These are phyloP conservation scores for Fregetta grallaria DNA, from an alignment of 2,113 vertebrate species.

Conservation along the genomic window DNA sequence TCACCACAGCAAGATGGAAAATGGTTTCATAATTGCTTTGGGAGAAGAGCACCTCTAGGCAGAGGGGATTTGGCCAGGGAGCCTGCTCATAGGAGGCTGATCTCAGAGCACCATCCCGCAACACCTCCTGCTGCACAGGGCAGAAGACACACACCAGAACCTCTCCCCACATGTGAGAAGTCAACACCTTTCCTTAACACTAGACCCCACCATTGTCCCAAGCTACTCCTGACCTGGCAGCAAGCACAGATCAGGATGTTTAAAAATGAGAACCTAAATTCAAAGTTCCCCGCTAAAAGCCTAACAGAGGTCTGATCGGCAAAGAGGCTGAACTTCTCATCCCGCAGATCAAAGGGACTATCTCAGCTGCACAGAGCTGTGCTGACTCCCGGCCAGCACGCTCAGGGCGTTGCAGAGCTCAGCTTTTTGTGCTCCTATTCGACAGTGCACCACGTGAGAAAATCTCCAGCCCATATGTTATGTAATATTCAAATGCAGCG, in stretches of 20 bases:
- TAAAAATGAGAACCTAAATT: background rate
- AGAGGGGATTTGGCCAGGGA: background rate
- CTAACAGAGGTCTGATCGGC: fast-evolving
- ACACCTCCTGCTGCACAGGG: fast-evolving
- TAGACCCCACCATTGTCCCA: background rate
- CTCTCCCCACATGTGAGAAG: background rate
- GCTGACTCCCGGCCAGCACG: background rate
- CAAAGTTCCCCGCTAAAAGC: background rate
- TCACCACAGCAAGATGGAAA: background rate
- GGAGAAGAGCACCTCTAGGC: background rate
- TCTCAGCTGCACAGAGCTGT: background rate
- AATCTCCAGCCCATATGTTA: background rate
- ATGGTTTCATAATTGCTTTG: background rate
- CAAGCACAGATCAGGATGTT: background rate
- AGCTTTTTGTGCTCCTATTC: background rate
- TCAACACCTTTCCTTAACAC: background rate
- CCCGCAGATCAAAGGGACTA: background rate
- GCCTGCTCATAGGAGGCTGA: background rate
- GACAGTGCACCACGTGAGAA: background rate
- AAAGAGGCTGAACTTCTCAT: background rate
- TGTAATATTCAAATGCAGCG: background rate
- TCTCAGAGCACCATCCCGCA: background rate
- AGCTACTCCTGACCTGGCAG: background rate
- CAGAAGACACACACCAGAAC: background rate
- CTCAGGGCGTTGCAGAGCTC: background rate